Percentiles rank a stretch among this genome's conserved stretches.
phyloP scores from a whole-genome alignment of 2,797 vertebrate species.

The Hyperoplus immaculatus region DNA sequence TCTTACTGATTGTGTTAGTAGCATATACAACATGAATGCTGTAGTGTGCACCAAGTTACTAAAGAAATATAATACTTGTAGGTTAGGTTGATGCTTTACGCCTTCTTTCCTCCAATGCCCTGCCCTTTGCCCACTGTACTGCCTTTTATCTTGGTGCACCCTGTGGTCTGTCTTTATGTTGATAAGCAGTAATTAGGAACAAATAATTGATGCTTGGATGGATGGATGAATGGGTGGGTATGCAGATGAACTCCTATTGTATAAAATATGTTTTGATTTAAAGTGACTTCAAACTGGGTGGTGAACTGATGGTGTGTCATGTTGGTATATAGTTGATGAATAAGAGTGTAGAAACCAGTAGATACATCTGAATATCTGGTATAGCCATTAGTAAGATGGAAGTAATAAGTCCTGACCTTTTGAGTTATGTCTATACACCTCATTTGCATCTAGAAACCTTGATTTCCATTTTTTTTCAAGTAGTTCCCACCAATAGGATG shows the following conservation, averaged over 20 bases:
- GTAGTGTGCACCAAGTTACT: not conserved
- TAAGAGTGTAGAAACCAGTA: conserved; percentile 1
- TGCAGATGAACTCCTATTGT: not conserved
- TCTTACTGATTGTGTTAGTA: not conserved
- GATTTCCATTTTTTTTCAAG: conserved; percentile 60
- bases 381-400: not conserved
- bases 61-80: not conserved
- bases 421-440: conserved; percentile 42
- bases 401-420: conserved; percentile 11
- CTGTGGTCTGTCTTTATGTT: conserved; percentile 4
- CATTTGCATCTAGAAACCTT: conserved; percentile 55
- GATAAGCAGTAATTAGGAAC: not conserved
- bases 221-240: not conserved
- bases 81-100: not conserved
- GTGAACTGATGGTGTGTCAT: not conserved
- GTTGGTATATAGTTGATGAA: not conserved
- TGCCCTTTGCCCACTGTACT: not conserved
- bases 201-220: conserved; percentile 5
- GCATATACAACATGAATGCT: not conserved
- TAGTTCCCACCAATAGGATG: conserved; percentile 46
- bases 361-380: not conserved
- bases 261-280: conserved; percentile 6
- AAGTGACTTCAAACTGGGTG: not conserved
- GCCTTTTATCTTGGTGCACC: not conserved
- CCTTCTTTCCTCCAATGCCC: not conserved